Base-by-base conservation (phyloP, 2,113 vertebrate species). In the Misgurnus mizolepis region DNA sequence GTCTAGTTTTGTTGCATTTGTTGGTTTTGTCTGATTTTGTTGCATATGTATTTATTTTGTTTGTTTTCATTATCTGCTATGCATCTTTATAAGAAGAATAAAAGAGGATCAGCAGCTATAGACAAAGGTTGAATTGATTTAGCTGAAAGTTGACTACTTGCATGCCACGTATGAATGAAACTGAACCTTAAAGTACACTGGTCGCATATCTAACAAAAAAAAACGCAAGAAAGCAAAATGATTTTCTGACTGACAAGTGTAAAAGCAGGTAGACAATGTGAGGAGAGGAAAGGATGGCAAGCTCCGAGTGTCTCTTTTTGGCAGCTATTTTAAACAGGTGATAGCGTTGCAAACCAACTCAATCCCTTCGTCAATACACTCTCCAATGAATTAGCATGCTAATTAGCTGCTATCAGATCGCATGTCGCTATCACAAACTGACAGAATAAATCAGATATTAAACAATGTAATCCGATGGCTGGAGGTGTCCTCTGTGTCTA, bases 351-450 rank as follows among this genome's bases (percentile, higher is more conserved):
- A 83, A 80, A 15, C 73, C 14, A 68, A 73, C 74, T 64, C 75
- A 86, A 85, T 85, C 83, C 80, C 83, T 81, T 86, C 80, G 82
- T 83, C 86, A 70, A 82, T 86, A 83, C 83, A 85, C 80, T 76
- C 71, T 41, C 18, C 45, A 47, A 8, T 45, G 79, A 83, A 86
- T 88, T 86, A 87, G 89, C 85, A 90, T 90, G 86, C 81, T 88
- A 90, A 90, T 88, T 86, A 88, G 82, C 71, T 55, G 11, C 83
- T 87, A 88, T 90, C 87, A 86, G 86, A 90, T 88, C 78, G 41
- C 68, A 71, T 58, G 80, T 84, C 78, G 81, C 87, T 88, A 87
- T 89, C 88, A 69, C 85, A 82, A 80, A 76, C 84, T 80, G 86
- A 82, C 85, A 84, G 87, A 88, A 86, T 88, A 83, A 88, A 88